These are phyloP conservation scores for Glossophaga mutica DNA, from an alignment of 2,797 vertebrate species.

Conservation along the genomic window DNA sequence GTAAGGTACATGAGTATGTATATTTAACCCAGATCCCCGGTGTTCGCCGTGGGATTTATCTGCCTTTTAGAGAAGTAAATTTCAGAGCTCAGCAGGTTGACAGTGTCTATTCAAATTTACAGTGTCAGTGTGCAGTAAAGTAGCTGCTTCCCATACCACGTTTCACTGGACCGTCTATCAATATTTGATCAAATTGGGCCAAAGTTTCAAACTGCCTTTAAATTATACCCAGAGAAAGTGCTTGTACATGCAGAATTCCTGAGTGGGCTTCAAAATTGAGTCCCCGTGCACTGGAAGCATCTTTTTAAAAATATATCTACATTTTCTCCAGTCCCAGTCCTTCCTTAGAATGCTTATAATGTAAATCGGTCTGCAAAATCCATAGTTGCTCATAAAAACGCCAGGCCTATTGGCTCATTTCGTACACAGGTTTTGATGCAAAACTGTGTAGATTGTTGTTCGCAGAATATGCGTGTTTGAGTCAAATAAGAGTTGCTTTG, in stretches of 20 bases:
- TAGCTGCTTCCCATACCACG: slow-evolving; percentile 57
- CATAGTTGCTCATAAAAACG: not conserved
- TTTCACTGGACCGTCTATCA: slow-evolving; percentile 74
- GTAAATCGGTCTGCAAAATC: slow-evolving; percentile 21
- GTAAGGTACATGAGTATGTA: slow-evolving; percentile 68
- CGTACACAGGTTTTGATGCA: not conserved
- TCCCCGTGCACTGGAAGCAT: slow-evolving; percentile 46
- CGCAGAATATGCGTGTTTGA: not conserved
- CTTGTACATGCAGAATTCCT: slow-evolving; percentile 65
- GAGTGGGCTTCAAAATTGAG: slow-evolving; percentile 62
- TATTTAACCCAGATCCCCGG: slow-evolving; percentile 69
- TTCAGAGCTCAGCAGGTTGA: slow-evolving; percentile 70
- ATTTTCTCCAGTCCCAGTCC: not conserved
- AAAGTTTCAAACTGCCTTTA: slow-evolving; percentile 78
- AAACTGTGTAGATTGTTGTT: not conserved
- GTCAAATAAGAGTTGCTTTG: not conserved
- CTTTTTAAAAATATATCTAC: slow-evolving; percentile 60
- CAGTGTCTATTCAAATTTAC: slow-evolving; percentile 78
- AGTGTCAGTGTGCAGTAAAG: slow-evolving; percentile 68
- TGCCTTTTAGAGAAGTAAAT: slow-evolving; percentile 75
- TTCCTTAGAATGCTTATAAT: slow-evolving; percentile 21
- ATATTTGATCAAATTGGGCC: slow-evolving; percentile 79
- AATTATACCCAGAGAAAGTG: slow-evolving; percentile 74
- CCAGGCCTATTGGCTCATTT: not conserved
- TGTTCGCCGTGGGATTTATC: slow-evolving; percentile 66